Evolutionary conservation across 1,140 invertebrate genomes (phyloP).

Genomic region (Varroa destructor): DNA sequence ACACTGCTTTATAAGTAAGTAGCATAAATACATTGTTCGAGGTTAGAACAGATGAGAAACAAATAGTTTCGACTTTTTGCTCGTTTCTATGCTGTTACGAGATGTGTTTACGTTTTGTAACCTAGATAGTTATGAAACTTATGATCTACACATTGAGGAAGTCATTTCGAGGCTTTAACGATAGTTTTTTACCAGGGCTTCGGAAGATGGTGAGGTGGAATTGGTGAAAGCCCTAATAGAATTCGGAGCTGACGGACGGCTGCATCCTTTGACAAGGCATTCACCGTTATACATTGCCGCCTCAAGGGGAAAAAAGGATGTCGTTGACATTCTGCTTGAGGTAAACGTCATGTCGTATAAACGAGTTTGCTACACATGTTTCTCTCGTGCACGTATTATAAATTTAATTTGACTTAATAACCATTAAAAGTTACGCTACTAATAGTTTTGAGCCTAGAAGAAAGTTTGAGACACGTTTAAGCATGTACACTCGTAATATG

Average conservation of each 20-base stretch:
- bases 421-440: no score
- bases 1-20: conserved; percentile 69
- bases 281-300: conserved; percentile 81
- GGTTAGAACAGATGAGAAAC: conserved; percentile 12
- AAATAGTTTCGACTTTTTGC: background rate
- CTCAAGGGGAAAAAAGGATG: conserved; percentile 65
- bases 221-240: conserved; percentile 65
- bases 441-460: background rate
- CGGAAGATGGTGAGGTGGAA: conserved; percentile 63
- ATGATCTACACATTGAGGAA: no score
- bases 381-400: no score
- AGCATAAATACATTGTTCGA: background rate
- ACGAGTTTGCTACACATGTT: no score
- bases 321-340: conserved; percentile 62
- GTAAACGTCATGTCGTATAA: conserved; percentile 35
- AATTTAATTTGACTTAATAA: no score
- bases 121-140: no score
- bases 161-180: no score
- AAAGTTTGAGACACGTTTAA: no score
- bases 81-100: background rate
- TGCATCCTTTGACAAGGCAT: conserved; percentile 75
- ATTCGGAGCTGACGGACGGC: conserved; percentile 65
- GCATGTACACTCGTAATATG: no score
- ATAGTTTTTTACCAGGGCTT: conserved; percentile 47
- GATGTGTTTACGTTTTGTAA: no score